A percentile compares a stretch with the other conserved stretches of the same genome.
Conservation (phyloP, 2,888 invertebrate species). For the Protophormia terraenovae region DNA sequence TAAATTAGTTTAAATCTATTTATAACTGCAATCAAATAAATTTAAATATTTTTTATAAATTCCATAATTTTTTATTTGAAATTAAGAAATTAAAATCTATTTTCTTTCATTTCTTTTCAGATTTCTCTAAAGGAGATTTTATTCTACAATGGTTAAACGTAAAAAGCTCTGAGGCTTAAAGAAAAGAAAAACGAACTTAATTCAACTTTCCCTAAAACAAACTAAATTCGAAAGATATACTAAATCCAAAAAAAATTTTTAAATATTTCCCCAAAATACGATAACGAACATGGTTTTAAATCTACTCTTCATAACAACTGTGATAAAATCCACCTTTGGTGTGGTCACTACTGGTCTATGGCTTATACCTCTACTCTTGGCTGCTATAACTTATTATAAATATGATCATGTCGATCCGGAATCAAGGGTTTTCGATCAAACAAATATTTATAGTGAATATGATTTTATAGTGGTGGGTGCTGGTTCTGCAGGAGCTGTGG, state of each 20-base stretch:
- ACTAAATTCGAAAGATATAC: not conserved
- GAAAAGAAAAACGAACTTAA: not conserved
- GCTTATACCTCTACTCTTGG: slow-evolving; percentile 91
- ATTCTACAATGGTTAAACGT: slow-evolving; percentile 64
- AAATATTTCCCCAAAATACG: not conserved
- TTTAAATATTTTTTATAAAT: too few relatives aligned
- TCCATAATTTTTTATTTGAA: too few relatives aligned
- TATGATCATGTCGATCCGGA: slow-evolving; percentile 92
- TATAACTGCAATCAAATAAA: too few relatives aligned
- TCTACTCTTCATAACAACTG: slow-evolving; percentile 89
- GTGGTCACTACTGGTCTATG: slow-evolving; percentile 90
- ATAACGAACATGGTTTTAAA: slow-evolving; percentile 86
- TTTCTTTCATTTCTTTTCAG: slow-evolving; percentile 46
- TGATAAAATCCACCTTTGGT: slow-evolving; percentile 88
- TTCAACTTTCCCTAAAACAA: not conserved
- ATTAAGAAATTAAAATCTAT: too few relatives aligned
- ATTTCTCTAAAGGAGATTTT: not conserved
- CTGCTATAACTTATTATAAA: slow-evolving; percentile 90
- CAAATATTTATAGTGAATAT: slow-evolving; percentile 87
- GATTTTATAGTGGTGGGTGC: slow-evolving; percentile 93
- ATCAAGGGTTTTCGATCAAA: slow-evolving; percentile 87
- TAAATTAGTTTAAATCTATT: too few relatives aligned
- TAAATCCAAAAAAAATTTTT: not conserved
- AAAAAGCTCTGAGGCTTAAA: slow-evolving; percentile 32
- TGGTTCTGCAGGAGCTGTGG: slow-evolving; percentile 94